A percentile compares a stretch with the other conserved stretches of the same genome.
Evolutionary conservation across 2,113 vertebrate genomes (phyloP).

Genomic region (Ranitomeya imitator): DNA sequence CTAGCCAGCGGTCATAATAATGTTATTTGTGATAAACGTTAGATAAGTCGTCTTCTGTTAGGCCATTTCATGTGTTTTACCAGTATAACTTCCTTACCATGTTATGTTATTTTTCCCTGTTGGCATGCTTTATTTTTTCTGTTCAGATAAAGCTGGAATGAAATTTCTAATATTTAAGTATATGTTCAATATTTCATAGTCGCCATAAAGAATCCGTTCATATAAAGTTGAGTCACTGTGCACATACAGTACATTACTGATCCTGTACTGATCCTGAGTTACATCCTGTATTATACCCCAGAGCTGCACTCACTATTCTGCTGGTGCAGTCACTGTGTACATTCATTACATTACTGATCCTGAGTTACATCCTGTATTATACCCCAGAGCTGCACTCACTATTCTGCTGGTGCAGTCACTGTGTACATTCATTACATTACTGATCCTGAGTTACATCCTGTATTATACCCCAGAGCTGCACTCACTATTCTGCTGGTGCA

Average conservation of each 20-base stretch:
- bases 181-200: neutral
- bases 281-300: no score
- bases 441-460: neutral
- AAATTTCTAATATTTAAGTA: neutral
- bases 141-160: neutral
- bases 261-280: no score
- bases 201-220: neutral
- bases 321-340: no score
- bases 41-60: neutral
- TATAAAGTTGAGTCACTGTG: neutral
- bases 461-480: neutral
- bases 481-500: neutral
- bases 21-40: neutral
- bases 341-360: no score
- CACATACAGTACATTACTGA: no score
- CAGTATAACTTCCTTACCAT: neutral
- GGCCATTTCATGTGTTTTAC: neutral
- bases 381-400: neutral
- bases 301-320: no score
- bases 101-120: neutral
- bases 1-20: neutral
- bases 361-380: no score
- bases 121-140: neutral
- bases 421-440: neutral
- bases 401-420: neutral